Evolutionary conservation across 2,797 vertebrate genomes (phyloP).

Genomic region (Helicolenus hilgendorfi): DNA sequence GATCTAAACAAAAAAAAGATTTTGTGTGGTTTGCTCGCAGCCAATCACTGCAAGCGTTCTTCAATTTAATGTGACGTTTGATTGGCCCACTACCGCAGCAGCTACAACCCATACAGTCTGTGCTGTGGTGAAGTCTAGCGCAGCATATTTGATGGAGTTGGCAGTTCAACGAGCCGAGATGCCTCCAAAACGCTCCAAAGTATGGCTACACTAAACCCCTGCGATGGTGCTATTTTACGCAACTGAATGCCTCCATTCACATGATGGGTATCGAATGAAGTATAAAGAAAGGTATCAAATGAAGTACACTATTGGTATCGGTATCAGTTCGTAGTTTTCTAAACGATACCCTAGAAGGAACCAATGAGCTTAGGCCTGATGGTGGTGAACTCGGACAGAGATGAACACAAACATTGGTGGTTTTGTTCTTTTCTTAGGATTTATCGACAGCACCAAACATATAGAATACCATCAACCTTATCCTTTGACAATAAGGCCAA

Average conservation of each 20-base stretch:
- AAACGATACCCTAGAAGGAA: background rate
- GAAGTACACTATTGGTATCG: background rate
- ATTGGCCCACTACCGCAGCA: too few relatives aligned
- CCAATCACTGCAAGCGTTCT: too few relatives aligned
- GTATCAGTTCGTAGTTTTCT: background rate
- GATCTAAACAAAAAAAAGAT: too few relatives aligned
- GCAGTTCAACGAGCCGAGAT: background rate
- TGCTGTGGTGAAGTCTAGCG: too few relatives aligned
- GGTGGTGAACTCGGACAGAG: background rate
- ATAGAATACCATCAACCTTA: background rate
- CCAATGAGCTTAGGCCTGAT: background rate
- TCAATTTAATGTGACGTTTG: too few relatives aligned
- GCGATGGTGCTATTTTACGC: background rate
- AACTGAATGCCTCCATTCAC: background rate
- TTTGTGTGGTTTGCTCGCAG: too few relatives aligned
- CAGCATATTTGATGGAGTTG: too few relatives aligned
- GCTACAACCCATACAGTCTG: too few relatives aligned
- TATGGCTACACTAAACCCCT: background rate
- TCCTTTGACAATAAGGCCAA: background rate
- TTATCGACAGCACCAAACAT: background rate
- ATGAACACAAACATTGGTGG: background rate
- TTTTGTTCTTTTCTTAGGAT: background rate
- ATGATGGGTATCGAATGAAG: background rate
- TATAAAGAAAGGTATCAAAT: background rate
- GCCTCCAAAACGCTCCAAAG: background rate